Evolutionary conservation across 2,888 invertebrate genomes (phyloP).

Genomic region (Dasysyrphus albostriatus): DNA sequence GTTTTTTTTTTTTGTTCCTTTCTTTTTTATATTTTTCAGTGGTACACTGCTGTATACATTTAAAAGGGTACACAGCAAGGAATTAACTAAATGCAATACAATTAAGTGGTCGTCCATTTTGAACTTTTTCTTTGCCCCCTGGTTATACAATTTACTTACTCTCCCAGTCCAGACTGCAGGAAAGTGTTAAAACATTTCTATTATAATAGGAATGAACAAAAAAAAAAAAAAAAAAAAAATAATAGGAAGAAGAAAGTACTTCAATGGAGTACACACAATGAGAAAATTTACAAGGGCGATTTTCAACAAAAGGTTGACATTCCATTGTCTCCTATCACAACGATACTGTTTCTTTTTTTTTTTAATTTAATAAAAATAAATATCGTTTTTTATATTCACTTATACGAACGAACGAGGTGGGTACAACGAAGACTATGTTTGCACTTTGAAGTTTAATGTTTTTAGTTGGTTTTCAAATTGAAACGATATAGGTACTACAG

Average conservation of each 20-base stretch:
- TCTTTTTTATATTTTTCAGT: slow-evolving; percentile 1
- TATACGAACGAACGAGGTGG: neutral
- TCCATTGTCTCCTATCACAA: slow-evolving; percentile 45
- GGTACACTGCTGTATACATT: slow-evolving; percentile 32
- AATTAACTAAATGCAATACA: slow-evolving; percentile 74
- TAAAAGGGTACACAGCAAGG: slow-evolving; percentile 64
- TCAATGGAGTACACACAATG: slow-evolving; percentile 33
- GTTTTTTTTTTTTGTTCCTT: neutral
- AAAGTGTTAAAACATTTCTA: slow-evolving; percentile 52
- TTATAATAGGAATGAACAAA: slow-evolving; percentile 28
- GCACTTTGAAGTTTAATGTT: slow-evolving; percentile 38
- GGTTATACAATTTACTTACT: slow-evolving; percentile 59
- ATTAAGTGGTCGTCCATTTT: slow-evolving; percentile 69
- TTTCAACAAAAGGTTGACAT: slow-evolving; percentile 58
- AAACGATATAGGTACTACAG: neutral
- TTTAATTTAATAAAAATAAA: slow-evolving; percentile 78
- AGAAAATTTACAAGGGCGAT: slow-evolving; percentile 42
- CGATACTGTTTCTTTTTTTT: slow-evolving; percentile 77
- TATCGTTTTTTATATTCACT: slow-evolving; percentile 24
- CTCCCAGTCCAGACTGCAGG: slow-evolving; percentile 13
- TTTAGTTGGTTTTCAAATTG: slow-evolving; percentile 38
- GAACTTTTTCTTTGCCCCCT: slow-evolving; percentile 46
- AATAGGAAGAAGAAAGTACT: slow-evolving; percentile 1
- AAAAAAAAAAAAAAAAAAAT: no score
- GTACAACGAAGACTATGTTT: slow-evolving; percentile 11